Base-by-base conservation (phyloP, 2,888 invertebrate species). In the Drosophila anomelani region DNA sequence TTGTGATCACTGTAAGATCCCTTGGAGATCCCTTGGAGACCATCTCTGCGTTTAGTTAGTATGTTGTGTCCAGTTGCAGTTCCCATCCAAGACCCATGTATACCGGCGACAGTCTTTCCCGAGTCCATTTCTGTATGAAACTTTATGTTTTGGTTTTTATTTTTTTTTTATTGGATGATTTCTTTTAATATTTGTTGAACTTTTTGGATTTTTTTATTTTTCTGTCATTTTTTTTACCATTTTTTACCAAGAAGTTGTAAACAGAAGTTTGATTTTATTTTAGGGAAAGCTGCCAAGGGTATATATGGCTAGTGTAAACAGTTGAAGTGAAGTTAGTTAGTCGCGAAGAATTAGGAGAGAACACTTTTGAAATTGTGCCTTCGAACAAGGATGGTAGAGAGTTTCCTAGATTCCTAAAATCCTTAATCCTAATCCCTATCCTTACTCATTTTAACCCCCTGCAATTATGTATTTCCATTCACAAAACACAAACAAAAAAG, bases 361-460 rank as follows among this genome's bases (percentile, higher is more conserved):
- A 87, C 64, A 78, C 73, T 80, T 81, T 85, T 84, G 61, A 88
- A 89, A 89, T 83, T 83, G 89, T 89, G 89, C 89, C 89, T 89
- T 89, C 77, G 80, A 89, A 74, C 85, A 68, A 72, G 76, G 80
- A 79, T 81, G 79, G 74, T 88, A 77, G 81, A 43, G 41, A 85
- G 57, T 60, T 36, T 26, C 34, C 47, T 29, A 15, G 15, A 51
- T 15, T 13, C 4, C 46, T 15, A 0, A n/a, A 46, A 7, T 9
- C 46, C 46, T 0, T n/a, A n/a, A 26, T n/a, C 26, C 15, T 10
- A 2, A 17, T 12, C 51, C 17, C 4, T 9, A 12, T 15, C 13
- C 44, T 8, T 7, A 10, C 53, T 26, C 55, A 29, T 29, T 29
- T 8, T 1, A 29, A 8, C 29, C 3, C 8, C 57, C 3, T 2